Base-by-base conservation (phyloP, 2,797 vertebrate species). In the Corythornis leucogaster region DNA sequence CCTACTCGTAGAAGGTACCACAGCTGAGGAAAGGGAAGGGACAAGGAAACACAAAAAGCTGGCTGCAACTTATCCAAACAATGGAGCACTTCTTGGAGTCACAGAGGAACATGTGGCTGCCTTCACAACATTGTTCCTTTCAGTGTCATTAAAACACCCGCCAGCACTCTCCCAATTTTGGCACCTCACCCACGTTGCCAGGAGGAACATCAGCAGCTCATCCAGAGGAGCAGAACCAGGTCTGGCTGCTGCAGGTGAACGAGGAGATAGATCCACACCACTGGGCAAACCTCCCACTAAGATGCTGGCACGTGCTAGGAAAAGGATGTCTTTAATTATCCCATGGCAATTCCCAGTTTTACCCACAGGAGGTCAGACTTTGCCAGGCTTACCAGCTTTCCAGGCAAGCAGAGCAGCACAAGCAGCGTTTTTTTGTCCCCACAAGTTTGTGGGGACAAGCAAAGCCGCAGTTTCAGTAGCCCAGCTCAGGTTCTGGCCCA, bases 351-450 rank as follows among this genome's bases (percentile, higher is more conserved):
- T 94, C 88, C 89, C 50, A 26, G 46, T 50, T 92, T 81, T 48
- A 64, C 50, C 93, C 96, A 95, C 95, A 89, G 82, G 92, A 85
- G 94, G 94, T 92, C 95, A 92, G 66, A 89, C 87, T 92, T 92
- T 28, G 53, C 85, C 74, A 61, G 71, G n/a, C 17, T 86, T 58
- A 77, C 21, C 71, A 74, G 58, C 45, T 67, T 71, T 40, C 38
- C 31, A 7, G 2, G 5, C 40, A 33, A 76, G 28, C 54, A 62
- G 30, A 43, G 28, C 58, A 11, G 33, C 3, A 3, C 42, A 48
- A 87, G 53, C 5, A 18, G 61, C 51, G 10, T 4, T 15, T 24
- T 75, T 21, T 12, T 3, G 14, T 40, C 38, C 38, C 38, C 38
- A 40, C 38, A 40, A 40, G 38, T 40, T 40, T 40, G 38, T 38